phyloP scores from a whole-genome alignment of 2,113 vertebrate genomes.

The Aythya baeri region DNA sequence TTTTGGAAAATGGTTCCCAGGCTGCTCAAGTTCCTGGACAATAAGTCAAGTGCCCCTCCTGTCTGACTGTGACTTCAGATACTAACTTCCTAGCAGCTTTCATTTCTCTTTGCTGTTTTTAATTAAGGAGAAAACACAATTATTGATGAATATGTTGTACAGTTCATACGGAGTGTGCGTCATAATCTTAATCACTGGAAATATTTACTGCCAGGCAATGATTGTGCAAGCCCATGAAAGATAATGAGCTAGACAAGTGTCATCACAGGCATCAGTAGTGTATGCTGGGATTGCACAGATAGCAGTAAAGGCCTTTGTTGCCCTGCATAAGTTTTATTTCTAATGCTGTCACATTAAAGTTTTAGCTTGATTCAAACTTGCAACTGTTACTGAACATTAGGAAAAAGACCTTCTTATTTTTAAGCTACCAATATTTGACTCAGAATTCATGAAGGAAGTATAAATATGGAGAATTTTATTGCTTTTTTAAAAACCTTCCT shows the following conservation, averaged over 20 bases:
- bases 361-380: not conserved
- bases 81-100: not conserved
- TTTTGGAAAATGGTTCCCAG: not conserved
- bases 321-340: not conserved
- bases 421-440: not conserved
- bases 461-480: not conserved
- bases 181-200: not conserved
- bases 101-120: conserved; percentile 6
- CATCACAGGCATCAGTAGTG: not conserved
- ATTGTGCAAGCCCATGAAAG: not conserved
- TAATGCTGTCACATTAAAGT: not conserved
- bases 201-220: not conserved
- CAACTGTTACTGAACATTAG: not conserved
- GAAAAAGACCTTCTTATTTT: not conserved
- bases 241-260: not conserved
- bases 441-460: not conserved
- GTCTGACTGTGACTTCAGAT: not conserved
- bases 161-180: not conserved
- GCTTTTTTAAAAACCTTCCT: not conserved
- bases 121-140: conserved; percentile 12
- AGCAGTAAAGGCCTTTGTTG: not conserved
- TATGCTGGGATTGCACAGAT: not conserved
- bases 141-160: not conserved
- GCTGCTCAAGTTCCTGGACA: not conserved
- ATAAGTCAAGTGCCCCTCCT: not conserved